A percentile compares a stretch with the other conserved stretches of the same genome.
Evolutionary conservation across 2,888 invertebrate genomes (phyloP).

Genomic region (Peribatodes rhomboidaria): DNA sequence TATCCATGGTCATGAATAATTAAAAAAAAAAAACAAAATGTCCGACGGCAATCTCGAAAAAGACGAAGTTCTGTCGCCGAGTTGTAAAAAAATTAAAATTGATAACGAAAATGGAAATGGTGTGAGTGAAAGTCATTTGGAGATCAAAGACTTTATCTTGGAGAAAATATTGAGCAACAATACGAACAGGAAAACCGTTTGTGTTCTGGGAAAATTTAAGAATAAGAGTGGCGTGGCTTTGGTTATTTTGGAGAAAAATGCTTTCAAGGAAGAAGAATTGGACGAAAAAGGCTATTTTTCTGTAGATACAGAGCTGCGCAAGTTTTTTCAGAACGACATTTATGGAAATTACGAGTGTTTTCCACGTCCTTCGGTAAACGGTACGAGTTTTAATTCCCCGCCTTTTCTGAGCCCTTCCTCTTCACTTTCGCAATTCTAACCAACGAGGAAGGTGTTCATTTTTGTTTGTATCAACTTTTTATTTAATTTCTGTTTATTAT

Average conservation of each 20-base stretch:
- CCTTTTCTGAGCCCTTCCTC: slow-evolving; percentile 41
- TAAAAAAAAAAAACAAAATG: slow-evolving; percentile 66
- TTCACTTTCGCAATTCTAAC: slow-evolving; percentile 62
- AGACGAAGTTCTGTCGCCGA: slow-evolving; percentile 65
- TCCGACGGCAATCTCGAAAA: slow-evolving; percentile 75
- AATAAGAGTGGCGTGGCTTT: slow-evolving; percentile 89
- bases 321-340: slow-evolving; percentile 93
- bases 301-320: slow-evolving; percentile 85
- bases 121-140: slow-evolving; percentile 64
- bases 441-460: slow-evolving; percentile 54
- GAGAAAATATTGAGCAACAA: slow-evolving; percentile 90
- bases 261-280: slow-evolving; percentile 90
- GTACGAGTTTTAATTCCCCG: slow-evolving; percentile 77
- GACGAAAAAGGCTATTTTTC: slow-evolving; percentile 87
- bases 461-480: slow-evolving; percentile 55
- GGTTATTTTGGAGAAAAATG: slow-evolving; percentile 93
- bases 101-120: slow-evolving; percentile 69
- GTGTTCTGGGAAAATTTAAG: slow-evolving; percentile 89
- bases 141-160: slow-evolving; percentile 89
- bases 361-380: slow-evolving; percentile 87
- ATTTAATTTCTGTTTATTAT: not conserved
- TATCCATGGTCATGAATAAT: too few species aligned
- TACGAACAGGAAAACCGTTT: slow-evolving; percentile 90
- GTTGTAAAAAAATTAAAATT: slow-evolving; percentile 78
- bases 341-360: slow-evolving; percentile 93